Conservation (phyloP, 1,140 invertebrate species). For the Telenomus remus region DNA sequence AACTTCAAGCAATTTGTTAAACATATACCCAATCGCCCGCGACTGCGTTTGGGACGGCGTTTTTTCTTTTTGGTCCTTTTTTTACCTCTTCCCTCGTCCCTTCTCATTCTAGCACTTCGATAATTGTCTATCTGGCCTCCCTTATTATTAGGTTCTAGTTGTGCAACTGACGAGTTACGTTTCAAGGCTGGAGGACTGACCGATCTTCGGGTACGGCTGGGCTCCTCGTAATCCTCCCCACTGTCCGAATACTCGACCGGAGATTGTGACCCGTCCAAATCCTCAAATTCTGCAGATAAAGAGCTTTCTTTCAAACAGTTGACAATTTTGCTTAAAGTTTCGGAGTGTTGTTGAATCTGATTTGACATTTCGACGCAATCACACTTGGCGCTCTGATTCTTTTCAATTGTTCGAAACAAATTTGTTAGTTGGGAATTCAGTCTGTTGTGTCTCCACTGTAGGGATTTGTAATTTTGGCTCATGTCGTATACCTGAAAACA, state of each 20-base stretch:
- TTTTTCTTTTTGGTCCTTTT: slow-evolving; percentile 60
- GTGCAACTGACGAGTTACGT: slow-evolving; percentile 38
- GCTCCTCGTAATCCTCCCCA: background rate
- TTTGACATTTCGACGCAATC: background rate
- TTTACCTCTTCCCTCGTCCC: slow-evolving; percentile 69
- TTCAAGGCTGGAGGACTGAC: slow-evolving; percentile 14
- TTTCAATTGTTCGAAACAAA: slow-evolving; percentile 6
- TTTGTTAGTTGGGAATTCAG: slow-evolving; percentile 14
- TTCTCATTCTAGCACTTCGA: slow-evolving; percentile 56
- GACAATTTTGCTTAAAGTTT: background rate
- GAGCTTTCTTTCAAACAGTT: background rate
- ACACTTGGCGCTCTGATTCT: slow-evolving; percentile 7
- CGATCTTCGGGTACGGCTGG: slow-evolving; percentile 37
- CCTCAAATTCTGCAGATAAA: background rate
- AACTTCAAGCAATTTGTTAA: slow-evolving; percentile 43
- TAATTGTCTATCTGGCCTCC: slow-evolving; percentile 52
- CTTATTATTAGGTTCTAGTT: slow-evolving; percentile 21
- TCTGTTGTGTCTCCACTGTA: slow-evolving; percentile 30
- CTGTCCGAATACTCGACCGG: background rate
- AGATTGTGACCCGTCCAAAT: background rate
- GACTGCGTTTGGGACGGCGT: slow-evolving; percentile 68
- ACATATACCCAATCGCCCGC: slow-evolving; percentile 70
- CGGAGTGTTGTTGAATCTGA: background rate
- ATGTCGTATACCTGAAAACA: slow-evolving; percentile 59
- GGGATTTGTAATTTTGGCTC: slow-evolving; percentile 23